phyloP scores from a whole-genome alignment of 1,140 invertebrate species.

The Euura lappo region DNA sequence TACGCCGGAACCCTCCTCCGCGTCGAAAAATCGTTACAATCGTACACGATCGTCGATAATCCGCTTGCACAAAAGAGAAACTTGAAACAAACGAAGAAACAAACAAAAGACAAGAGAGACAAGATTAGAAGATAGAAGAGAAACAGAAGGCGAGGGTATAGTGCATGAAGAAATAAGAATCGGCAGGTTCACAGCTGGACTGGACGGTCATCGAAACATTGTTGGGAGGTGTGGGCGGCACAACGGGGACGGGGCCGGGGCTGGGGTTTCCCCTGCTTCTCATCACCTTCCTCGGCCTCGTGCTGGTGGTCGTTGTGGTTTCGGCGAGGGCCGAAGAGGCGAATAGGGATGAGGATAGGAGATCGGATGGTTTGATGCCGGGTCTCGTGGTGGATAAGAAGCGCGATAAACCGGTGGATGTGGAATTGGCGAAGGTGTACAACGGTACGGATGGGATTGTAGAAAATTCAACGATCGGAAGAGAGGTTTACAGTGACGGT shows the following conservation, averaged over 20 bases:
- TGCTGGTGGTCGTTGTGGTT: slow-evolving; percentile 33
- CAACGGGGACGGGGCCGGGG: slow-evolving; percentile 52
- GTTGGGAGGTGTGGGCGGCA: slow-evolving; percentile 44
- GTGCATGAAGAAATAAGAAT: background rate
- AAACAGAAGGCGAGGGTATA: background rate
- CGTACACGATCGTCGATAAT: background rate
- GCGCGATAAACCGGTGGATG: slow-evolving; percentile 8
- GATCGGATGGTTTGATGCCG: slow-evolving; percentile 25
- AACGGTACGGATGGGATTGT: background rate
- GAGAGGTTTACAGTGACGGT: background rate
- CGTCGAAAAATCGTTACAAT: background rate
- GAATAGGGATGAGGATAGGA: slow-evolving; percentile 16
- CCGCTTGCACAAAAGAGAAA: background rate
- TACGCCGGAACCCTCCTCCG: background rate
- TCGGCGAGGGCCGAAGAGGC: background rate
- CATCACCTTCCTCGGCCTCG: slow-evolving; percentile 45
- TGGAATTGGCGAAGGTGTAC: slow-evolving; percentile 17
- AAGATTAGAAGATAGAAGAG: background rate
- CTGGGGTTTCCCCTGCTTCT: slow-evolving; percentile 46
- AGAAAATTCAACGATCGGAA: background rate
- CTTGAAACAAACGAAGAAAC: no score
- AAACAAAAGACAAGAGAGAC: background rate
- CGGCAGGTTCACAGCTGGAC: slow-evolving; percentile 26
- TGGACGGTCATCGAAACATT: slow-evolving; percentile 46
- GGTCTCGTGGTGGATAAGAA: slow-evolving; percentile 27